Evolutionary conservation across 2,113 vertebrate genomes (phyloP).

Genomic region (Chloropsis cyanopogon): DNA sequence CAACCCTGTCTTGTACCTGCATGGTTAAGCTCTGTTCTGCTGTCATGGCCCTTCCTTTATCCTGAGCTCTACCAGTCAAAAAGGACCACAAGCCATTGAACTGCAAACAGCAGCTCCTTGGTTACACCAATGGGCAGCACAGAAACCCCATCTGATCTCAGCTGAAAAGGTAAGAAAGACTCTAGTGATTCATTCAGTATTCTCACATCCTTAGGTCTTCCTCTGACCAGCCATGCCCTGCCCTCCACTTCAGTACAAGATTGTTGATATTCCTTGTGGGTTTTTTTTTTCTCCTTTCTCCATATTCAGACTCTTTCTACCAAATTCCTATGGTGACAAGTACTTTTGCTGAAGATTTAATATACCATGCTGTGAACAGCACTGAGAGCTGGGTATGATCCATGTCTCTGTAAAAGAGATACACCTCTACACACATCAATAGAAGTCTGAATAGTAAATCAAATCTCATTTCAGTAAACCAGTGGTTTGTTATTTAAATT

Average conservation of each 20-base stretch:
- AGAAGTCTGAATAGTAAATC: not conserved
- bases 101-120: not conserved
- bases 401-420: not conserved
- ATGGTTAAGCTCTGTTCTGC: not conserved
- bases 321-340: not conserved
- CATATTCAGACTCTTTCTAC: not conserved
- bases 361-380: not conserved
- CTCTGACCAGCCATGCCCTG: not conserved
- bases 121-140: not conserved
- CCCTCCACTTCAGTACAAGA: not conserved
- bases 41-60: not conserved
- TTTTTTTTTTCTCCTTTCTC: not conserved
- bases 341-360: not conserved
- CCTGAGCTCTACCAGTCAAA: not conserved
- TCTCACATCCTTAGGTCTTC: not conserved
- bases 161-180: not conserved
- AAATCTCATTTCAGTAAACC: not conserved
- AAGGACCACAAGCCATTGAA: not conserved
- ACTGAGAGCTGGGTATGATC: not conserved
- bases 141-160: not conserved
- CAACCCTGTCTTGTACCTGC: not conserved
- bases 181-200: not conserved
- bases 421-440: not conserved
- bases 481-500: not conserved
- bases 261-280: not conserved